Conservation (phyloP, 2,113 vertebrate genomes). For the Misgurnus anguillicaudatus region DNA sequence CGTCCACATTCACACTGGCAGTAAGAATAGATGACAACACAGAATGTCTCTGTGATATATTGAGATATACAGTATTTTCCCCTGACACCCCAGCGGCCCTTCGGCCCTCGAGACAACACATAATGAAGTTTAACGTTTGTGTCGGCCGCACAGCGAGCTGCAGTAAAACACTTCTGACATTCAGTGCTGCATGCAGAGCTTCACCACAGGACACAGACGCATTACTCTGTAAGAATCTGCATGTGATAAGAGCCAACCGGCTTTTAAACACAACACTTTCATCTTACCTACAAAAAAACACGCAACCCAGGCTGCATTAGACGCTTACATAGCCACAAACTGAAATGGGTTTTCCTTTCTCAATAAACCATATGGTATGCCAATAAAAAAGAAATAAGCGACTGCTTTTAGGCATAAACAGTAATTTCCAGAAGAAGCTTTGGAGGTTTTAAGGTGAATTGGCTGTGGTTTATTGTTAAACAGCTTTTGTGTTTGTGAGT, state of each 20-base stretch:
- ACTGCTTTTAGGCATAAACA: slow-evolving; percentile 34
- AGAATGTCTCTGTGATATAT: not conserved
- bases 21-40: not conserved
- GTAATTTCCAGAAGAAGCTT: slow-evolving; percentile 3
- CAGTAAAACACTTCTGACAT: slow-evolving; percentile 41
- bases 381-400: not conserved
- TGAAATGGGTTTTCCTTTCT: not conserved
- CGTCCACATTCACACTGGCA: not conserved
- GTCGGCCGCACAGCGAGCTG: not conserved
- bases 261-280: slow-evolving; percentile 34
- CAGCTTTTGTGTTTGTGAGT: slow-evolving; percentile 6
- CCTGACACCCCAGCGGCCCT: not conserved
- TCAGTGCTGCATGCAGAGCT: slow-evolving; percentile 17
- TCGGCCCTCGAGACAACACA: not conserved
- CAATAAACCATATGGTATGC: not conserved
- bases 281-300: slow-evolving; percentile 11
- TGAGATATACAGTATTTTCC: not conserved
- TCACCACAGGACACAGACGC: not conserved
- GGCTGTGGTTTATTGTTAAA: slow-evolving; percentile 25
- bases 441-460: not conserved
- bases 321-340: not conserved
- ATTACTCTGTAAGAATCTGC: slow-evolving; percentile 3
- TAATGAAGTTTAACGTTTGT: slow-evolving; percentile 29
- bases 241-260: not conserved
- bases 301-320: slow-evolving; percentile 19